Base-by-base conservation (phyloP, 1,140 invertebrate genomes). In the Monomorium pharaonis region DNA sequence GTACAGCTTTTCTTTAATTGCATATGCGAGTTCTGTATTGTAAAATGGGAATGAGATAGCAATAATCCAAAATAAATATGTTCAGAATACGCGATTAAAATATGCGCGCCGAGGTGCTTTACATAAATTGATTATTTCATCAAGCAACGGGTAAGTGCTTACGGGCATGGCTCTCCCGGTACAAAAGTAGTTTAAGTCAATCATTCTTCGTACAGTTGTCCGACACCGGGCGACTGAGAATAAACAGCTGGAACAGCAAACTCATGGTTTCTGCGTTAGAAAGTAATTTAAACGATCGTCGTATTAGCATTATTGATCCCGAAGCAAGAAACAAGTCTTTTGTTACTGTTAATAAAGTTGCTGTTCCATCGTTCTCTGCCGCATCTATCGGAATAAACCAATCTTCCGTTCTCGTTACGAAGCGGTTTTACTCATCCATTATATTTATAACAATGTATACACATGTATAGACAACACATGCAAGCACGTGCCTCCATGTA, bases 301-400 rank as follows among this genome's bases (percentile, higher is more conserved):
- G 89, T 89, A 85, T 87, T 81, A 87, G 86, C 63, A 77, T 87
- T 77, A 89, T 90, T 84, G 80, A 89, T 89, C 75, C 70, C 10
- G 18, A 21, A 51, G 16, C 1, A 10, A 72, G 80, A 30, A 78
- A 76, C 33, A 58, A 63, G 51, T 89, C 81, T 81, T 67, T 89
- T 90, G 80, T 90, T 83, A 69, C 65, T 87, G 63, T 87, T 90
- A 90, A 89, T 63, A 81, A 90, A 90, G 77, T 84, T 88, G 62
- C 62, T n/a, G 65, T 5, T 58, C 16, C 24, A 37, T 56, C 33
- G 7, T 10, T 47, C 47, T 72, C 24, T 62, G 21, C 16, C 3
- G 12, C 21, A 24, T 12, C 42, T 5, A 18, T 33, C 14, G 12
- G n/a, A 58, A 74, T 72, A 83, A 72, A 83, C n/a, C 21, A 54